Conservation (phyloP, 2,797 vertebrate species). For the Pseudochaenichthys georgianus region DNA sequence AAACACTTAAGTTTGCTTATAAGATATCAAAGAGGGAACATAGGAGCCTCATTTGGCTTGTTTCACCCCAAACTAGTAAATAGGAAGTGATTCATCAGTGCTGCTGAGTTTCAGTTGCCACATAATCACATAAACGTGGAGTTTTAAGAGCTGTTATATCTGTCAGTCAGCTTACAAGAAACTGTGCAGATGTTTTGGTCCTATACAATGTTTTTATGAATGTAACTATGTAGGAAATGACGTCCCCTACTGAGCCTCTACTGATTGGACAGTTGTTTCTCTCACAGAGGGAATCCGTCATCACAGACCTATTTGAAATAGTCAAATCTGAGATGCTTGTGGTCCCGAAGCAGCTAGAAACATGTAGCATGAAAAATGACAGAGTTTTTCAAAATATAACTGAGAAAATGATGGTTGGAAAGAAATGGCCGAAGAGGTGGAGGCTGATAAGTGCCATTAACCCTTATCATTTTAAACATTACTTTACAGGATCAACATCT, state of each 20-base stretch:
- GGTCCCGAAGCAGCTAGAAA: not conserved
- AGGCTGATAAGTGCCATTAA: conserved; percentile 30
- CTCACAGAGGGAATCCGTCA: not conserved
- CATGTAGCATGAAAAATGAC: not conserved
- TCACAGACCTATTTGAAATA: not conserved
- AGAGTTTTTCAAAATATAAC: not conserved
- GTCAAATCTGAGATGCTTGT: not conserved
- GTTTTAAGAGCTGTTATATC: not conserved
- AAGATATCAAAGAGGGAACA: no score
- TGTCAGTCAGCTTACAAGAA: not conserved
- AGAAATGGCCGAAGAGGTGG: not conserved
- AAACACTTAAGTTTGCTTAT: no score
- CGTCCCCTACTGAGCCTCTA: not conserved
- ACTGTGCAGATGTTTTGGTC: not conserved
- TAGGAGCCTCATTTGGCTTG: not conserved
- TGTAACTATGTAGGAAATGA: not conserved
- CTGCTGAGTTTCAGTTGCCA: not conserved
- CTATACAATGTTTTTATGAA: not conserved
- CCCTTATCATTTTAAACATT: conserved; percentile 24
- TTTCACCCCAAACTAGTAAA: not conserved
- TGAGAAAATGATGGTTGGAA: conserved; percentile 4
- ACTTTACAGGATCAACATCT: conserved; percentile 17
- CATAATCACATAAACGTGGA: not conserved
- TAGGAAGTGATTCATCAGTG: not conserved
- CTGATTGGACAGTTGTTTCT: conserved; percentile 1